phyloP scores from a whole-genome alignment of 92 coral and sea anemone genomes.

The Parazoanthus atlanticus region DNA sequence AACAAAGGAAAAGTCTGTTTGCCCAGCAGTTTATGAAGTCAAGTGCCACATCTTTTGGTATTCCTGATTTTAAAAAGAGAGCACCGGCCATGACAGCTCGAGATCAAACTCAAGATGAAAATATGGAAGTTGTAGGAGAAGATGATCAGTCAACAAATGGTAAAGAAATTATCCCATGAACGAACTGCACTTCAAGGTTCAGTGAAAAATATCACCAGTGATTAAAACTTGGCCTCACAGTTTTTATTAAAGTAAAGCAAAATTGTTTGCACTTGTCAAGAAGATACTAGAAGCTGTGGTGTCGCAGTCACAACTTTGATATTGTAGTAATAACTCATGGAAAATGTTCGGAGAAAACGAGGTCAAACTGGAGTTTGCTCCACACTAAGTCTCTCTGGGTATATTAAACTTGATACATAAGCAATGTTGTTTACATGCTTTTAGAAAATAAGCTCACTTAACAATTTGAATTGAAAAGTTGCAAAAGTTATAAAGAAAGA shows the following conservation, averaged over 20 bases:
- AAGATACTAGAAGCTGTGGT: neutral
- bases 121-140: neutral
- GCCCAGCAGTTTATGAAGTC: conserved; percentile 91
- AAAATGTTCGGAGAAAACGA: neutral
- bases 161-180: neutral
- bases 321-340: neutral
- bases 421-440: neutral
- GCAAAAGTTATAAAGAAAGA: neutral
- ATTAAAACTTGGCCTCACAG: neutral
- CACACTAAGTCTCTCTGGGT: neutral
- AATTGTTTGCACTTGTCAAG: too few relatives aligned
- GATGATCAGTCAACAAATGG: neutral
- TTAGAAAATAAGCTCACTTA: neutral
- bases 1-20: conserved; percentile 74
- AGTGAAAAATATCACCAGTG: neutral
- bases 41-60: conserved; percentile 78
- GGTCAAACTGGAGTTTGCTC: too few relatives aligned
- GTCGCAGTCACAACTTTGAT: neutral
- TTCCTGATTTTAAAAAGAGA: conserved; percentile 36
- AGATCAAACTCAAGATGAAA: conserved; percentile 16
- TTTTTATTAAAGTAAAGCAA: too few relatives aligned
- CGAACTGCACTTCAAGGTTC: neutral
- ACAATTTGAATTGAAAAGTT: neutral
- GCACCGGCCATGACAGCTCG: neutral
- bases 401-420: too few relatives aligned